Evolutionary conservation across 2,888 invertebrate genomes (phyloP).

Genomic region (Dynastes hyllus): DNA sequence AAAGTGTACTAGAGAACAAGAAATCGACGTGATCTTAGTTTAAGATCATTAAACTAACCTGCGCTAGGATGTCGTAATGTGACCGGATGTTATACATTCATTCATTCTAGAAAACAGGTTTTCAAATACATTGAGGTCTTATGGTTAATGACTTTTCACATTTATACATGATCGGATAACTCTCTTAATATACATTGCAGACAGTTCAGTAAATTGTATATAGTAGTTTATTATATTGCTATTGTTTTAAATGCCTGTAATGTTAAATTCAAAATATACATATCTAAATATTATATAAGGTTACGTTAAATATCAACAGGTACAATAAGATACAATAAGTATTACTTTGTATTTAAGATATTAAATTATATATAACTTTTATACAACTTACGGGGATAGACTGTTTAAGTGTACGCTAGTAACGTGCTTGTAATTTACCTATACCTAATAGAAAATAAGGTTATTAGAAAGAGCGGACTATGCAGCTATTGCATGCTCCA

Average conservation of each 20-base stretch:
- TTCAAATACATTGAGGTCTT: slow-evolving; percentile 41
- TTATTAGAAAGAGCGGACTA: too few species aligned
- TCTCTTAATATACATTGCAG: slow-evolving; percentile 1
- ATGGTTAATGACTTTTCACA: slow-evolving; percentile 35
- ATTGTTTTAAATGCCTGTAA: neutral
- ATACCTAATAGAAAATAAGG: too few species aligned
- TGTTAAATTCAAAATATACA: too few species aligned
- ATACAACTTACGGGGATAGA: too few species aligned
- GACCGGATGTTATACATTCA: slow-evolving; percentile 51
- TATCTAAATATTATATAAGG: too few species aligned
- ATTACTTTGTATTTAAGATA: too few species aligned
- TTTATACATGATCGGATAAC: slow-evolving; percentile 33
- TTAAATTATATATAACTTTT: too few species aligned
- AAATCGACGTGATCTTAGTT: slow-evolving; percentile 29
- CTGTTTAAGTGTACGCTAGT: too few species aligned
- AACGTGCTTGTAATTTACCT: too few species aligned
- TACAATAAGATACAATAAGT: too few species aligned
- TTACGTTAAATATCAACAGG: too few species aligned
- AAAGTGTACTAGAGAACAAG: slow-evolving; percentile 23
- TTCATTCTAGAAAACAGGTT: slow-evolving; percentile 48
- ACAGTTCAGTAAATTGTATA: neutral
- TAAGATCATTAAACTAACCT: slow-evolving; percentile 43
- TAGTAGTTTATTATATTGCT: neutral
- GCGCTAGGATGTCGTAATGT: slow-evolving; percentile 44
- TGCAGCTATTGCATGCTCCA: too few species aligned